Evolutionary conservation across 2,888 invertebrate genomes (phyloP).

Genomic region (Yponomeuta evonymella): DNA sequence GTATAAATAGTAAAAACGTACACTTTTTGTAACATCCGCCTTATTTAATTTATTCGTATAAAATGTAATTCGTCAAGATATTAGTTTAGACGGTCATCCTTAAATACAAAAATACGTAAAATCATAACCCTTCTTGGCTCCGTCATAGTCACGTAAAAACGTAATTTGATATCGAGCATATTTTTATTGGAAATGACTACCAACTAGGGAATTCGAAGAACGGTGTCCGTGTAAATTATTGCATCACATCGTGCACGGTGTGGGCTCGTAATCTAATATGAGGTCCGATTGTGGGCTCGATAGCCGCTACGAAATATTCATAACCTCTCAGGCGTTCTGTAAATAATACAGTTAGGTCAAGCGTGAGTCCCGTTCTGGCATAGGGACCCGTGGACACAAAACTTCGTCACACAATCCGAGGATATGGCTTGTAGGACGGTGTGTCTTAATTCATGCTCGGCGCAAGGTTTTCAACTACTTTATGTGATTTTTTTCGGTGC

Average conservation of each 20-base stretch:
- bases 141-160: not conserved
- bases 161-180: constrained; percentile 10
- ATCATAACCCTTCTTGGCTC: no score
- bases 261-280: constrained; percentile 58
- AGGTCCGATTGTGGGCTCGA: constrained; percentile 51
- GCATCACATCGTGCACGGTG: constrained; percentile 40
- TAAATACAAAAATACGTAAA: no score
- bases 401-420: no score
- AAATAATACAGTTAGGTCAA: constrained; percentile 48
- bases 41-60: no score
- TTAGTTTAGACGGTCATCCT: no score
- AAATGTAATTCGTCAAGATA: no score
- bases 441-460: no score
- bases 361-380: not conserved
- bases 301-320: constrained; percentile 60
- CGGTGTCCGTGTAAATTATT: constrained; percentile 46
- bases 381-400: not conserved
- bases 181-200: constrained; percentile 31
- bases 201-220: constrained; percentile 30
- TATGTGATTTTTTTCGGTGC: no score
- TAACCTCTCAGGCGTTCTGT: constrained; percentile 65
- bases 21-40: no score
- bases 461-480: no score
- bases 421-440: no score
- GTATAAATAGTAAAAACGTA: no score